A percentile compares a stretch with the other conserved stretches of the same genome.
These are phyloP conservation scores for Scaptomyza parva DNA, from an alignment of 2,888 invertebrate species.

Conservation along the genomic window DNA sequence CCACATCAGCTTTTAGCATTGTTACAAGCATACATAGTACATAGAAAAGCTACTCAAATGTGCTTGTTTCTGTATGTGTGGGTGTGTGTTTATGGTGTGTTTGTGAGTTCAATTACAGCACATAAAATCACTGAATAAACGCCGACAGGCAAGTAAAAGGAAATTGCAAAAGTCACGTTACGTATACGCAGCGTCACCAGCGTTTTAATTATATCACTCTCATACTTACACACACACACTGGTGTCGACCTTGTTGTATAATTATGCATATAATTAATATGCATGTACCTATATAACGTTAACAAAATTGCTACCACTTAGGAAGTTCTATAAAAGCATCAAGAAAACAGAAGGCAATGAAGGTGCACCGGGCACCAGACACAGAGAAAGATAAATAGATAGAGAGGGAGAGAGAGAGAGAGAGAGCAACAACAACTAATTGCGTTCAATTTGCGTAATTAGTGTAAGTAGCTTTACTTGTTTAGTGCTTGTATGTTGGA, in stretches of 20 bases:
- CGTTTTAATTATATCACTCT: conserved; percentile 57
- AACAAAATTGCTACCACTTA: conserved; percentile 70
- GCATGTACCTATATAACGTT: conserved; percentile 67
- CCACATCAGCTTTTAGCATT: conserved; percentile 4
- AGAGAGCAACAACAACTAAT: conserved; percentile 59
- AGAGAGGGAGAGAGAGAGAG: background rate
- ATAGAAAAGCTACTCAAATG: conserved; percentile 6
- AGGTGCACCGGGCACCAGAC: background rate
- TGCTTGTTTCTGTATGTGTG: background rate
- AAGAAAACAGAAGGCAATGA: background rate
- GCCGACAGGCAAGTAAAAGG: conserved; percentile 3
- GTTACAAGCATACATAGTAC: conserved; percentile 1
- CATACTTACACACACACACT: background rate
- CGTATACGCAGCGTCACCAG: conserved; percentile 61
- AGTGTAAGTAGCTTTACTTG: conserved; percentile 59
- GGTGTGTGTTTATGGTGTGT: conserved; percentile 12
- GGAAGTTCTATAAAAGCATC: conserved; percentile 44
- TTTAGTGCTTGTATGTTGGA: conserved; percentile 4
- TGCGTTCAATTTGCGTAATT: conserved; percentile 76
- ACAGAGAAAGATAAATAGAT: background rate
- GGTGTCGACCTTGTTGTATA: conserved; percentile 50
- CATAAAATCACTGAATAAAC: conserved; percentile 41
- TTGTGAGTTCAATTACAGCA: conserved; percentile 49
- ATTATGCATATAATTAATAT: conserved; percentile 79
- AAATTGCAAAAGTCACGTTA: conserved; percentile 49